phyloP scores from a whole-genome alignment of 2,797 vertebrate species.

The Acrossocheilus wenchowensis region DNA sequence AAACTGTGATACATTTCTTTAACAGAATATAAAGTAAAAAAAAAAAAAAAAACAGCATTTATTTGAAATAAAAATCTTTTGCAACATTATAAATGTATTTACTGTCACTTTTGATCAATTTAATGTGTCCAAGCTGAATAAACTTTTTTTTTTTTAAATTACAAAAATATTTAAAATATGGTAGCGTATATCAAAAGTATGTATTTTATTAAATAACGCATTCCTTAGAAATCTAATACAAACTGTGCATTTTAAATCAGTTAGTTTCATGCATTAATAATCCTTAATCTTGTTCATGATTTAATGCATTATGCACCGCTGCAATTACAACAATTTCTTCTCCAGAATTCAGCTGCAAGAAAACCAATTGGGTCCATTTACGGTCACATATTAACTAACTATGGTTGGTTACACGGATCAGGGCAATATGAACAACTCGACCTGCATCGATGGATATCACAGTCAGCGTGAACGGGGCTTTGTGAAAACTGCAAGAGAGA shows the following conservation, averaged over 20 bases:
- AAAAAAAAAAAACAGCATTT: neutral
- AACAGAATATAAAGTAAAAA: neutral
- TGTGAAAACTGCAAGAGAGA: constrained; percentile 1
- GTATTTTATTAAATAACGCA: neutral
- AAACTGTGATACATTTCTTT: neutral
- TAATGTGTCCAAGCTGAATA: neutral
- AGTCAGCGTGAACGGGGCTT: neutral
- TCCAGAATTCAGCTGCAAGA: neutral
- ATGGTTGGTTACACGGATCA: neutral
- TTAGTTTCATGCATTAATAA: neutral
- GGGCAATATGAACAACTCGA: neutral
- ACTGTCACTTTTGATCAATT: neutral
- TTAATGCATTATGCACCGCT: neutral
- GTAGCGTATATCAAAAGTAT: neutral
- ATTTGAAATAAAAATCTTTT: neutral
- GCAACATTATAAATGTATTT: neutral
- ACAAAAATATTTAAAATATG: neutral
- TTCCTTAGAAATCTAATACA: neutral
- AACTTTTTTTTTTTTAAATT: neutral
- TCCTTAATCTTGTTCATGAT: neutral
- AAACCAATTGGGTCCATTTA: neutral
- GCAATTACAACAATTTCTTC: neutral
- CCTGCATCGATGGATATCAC: neutral
- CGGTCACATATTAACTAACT: neutral
- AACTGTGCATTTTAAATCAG: neutral